These are phyloP conservation scores for Andrena minutula DNA, from an alignment of 2,888 invertebrate genomes.

Conservation along the genomic window DNA sequence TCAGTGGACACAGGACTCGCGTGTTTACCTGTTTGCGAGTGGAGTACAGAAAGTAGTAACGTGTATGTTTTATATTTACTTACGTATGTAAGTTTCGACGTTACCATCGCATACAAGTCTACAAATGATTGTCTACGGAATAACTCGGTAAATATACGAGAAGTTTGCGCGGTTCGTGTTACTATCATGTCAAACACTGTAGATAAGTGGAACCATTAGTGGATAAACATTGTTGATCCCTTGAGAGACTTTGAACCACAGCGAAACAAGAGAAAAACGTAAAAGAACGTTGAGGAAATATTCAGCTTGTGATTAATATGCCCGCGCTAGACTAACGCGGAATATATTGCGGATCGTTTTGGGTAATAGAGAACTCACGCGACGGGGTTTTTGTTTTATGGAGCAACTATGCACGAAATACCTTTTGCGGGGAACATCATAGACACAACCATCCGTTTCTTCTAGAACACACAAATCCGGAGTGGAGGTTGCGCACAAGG, in stretches of 20 bases:
- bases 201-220: background rate
- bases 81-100: background rate
- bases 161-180: background rate
- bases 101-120: slow-evolving; percentile 3
- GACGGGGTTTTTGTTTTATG: slow-evolving; percentile 2
- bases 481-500: slow-evolving; percentile 67
- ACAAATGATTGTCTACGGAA: background rate
- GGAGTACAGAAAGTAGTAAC: background rate
- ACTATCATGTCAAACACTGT: background rate
- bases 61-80: background rate
- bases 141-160: background rate
- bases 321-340: background rate
- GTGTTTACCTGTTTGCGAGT: slow-evolving; percentile 30
- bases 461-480: slow-evolving; percentile 73
- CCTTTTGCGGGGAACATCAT: slow-evolving; percentile 63
- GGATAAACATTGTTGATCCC: slow-evolving; percentile 13
- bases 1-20: slow-evolving; percentile 9
- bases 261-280: slow-evolving; percentile 27
- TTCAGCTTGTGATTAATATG: slow-evolving; percentile 30
- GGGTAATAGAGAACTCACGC: background rate
- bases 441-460: slow-evolving; percentile 69
- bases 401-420: slow-evolving; percentile 41
- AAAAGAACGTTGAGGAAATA: slow-evolving; percentile 31
- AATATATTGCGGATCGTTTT: background rate
- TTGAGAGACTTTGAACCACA: slow-evolving; percentile 20